A percentile compares a stretch with the other conserved stretches of the same genome.
Conservation (phyloP, 1,140 invertebrate species). For the Contarinia nasturtii region DNA sequence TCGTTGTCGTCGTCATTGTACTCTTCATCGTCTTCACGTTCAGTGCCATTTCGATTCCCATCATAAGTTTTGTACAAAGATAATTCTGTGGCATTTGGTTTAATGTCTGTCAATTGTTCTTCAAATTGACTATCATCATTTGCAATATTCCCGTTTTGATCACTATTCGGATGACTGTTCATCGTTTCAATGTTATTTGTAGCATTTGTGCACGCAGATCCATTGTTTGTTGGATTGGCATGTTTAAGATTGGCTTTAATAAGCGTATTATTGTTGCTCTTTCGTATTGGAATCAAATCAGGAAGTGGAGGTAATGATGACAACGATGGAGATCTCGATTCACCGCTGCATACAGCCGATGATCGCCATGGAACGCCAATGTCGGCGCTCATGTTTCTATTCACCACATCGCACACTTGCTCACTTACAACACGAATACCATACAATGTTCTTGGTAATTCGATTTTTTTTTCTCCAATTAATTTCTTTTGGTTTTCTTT, state of each 20-base stretch:
- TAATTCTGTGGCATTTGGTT: neutral
- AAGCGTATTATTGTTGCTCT: neutral
- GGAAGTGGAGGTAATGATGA: constrained; percentile 3
- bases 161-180: neutral
- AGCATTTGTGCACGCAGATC: neutral
- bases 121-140: neutral
- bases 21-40: constrained; percentile 1
- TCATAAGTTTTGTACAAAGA: no score
- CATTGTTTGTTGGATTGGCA: neutral
- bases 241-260: neutral
- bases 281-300: constrained; percentile 3
- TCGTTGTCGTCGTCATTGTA: neutral
- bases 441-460: no score
- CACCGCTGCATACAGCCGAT: neutral
- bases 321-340: constrained; percentile 1
- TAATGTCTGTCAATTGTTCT: neutral
- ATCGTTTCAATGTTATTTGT: neutral
- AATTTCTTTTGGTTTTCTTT: no score
- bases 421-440: no score
- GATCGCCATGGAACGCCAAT: neutral
- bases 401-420: neutral
- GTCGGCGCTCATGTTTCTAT: neutral
- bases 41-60: neutral
- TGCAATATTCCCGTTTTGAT: neutral
- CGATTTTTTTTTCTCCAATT: no score